These are phyloP conservation scores for Epinotia brunnichana DNA, from an alignment of 2,888 invertebrate species.

Conservation along the genomic window DNA sequence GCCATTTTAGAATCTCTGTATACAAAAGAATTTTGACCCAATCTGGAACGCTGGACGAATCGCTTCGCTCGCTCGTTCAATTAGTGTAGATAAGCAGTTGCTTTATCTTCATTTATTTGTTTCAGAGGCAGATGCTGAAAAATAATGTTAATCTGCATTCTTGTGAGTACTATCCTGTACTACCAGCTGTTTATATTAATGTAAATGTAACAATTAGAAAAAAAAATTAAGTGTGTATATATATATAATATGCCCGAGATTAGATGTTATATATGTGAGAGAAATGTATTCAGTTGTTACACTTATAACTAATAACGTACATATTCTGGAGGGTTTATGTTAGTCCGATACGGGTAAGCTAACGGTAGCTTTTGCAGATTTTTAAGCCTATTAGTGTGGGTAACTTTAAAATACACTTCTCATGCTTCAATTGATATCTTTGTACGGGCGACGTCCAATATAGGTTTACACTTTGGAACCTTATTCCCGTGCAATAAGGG, in stretches of 20 bases:
- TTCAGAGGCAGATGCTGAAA: slow-evolving; percentile 11
- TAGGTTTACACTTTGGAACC: no score
- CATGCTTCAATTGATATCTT: not conserved
- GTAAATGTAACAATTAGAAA: not conserved
- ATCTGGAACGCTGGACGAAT: not conserved
- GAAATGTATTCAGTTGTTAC: slow-evolving; percentile 23
- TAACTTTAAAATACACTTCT: not conserved
- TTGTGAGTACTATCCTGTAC: not conserved
- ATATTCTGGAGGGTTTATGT: not conserved
- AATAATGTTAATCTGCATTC: not conserved
- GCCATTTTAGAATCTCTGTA: no score
- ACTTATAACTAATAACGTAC: not conserved
- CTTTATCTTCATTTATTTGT: not conserved
- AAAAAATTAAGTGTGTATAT: not conserved
- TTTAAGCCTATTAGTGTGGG: not conserved
- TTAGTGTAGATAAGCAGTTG: not conserved
- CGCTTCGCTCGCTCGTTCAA: no score
- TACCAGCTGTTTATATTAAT: not conserved
- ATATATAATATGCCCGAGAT: not conserved
- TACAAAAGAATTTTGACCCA: not conserved
- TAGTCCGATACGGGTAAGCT: not conserved
- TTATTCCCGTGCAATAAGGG: no score
- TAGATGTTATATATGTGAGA: not conserved
- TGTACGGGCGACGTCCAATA: not conserved
- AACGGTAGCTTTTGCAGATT: not conserved